Base-by-base conservation (phyloP, 2,797 vertebrate genomes). In the Typhlichthys subterraneus region DNA sequence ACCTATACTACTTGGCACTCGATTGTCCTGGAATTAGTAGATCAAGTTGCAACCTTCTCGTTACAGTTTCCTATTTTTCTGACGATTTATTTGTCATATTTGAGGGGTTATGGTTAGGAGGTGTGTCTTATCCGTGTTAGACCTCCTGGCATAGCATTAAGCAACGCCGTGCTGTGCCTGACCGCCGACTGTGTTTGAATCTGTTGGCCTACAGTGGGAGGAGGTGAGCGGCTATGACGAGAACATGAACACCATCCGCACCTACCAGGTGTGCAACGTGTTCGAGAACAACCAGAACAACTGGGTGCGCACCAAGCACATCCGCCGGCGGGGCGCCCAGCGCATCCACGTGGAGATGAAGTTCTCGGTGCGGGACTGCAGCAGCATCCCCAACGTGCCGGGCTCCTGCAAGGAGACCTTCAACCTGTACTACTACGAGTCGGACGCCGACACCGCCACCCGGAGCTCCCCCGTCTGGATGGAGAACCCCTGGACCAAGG, bases 391-490 rank as follows among this genome's bases (percentile, higher is more conserved):
- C 12, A 97, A 94, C 0, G 97, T 99, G 1, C 97, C 97, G 0
- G 98, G 97, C 69, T 99, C 97, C 77, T 99, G 97, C 75, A 99
- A 99, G 87, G 97, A 99, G 92, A 99, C 97, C 3, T 99, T 99
- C 73, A 99, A 99, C 81, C 94, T 99, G 9, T 99, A 98, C 65
- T 99, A 99, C 77, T 99, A 95, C 0, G 97, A 99, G 79, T 95
- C 96, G 0, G 96, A 99, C 61, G 75, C 89, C 0, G 98, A 99
- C 88, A 92, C 92, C 0, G 97, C 96, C 83, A 96, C 94, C 64
- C 96, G 96, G 83, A 93, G 84, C 54, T 95, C 94, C 0, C 98
- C 98, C 0, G 92, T 91, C 3, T 99, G 98, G 98, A 99, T 99
- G 98, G 98, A 99, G 86, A 99, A 99, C 19, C 98, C 98, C 0